Conservation (phyloP, 2,888 invertebrate species). For the Trypoxylon attenuatum region DNA sequence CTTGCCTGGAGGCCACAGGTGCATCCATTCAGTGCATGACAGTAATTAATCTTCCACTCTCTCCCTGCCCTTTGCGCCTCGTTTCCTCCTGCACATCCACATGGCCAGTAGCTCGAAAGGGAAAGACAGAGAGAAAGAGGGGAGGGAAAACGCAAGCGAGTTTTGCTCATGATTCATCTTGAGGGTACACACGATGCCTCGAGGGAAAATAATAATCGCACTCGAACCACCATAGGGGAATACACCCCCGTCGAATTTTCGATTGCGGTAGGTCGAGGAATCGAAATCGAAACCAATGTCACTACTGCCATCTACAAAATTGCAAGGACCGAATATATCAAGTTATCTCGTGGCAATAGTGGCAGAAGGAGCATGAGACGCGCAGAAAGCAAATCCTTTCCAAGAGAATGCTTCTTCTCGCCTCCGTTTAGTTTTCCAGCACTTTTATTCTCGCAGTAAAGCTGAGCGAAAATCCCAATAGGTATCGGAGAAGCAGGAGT, state of each 20-base stretch:
- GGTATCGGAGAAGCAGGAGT: no score
- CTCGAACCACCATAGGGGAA: slow-evolving; percentile 44
- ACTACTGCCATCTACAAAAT: no score
- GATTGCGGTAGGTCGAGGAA: slow-evolving; percentile 20
- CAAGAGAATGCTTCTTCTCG: no score
- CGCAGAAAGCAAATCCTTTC: no score
- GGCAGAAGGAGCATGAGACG: no score
- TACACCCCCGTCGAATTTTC: slow-evolving; percentile 21
- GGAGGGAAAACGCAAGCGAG: not conserved
- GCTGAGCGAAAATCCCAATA: no score
- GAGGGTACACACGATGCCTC: not conserved
- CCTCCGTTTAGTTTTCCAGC: no score
- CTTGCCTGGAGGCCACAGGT: slow-evolving; percentile 51
- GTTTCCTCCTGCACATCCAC: slow-evolving; percentile 37
- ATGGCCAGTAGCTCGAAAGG: slow-evolving; percentile 16
- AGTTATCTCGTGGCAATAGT: no score
- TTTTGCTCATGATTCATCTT: not conserved
- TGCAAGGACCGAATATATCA: no score
- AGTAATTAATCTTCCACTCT: slow-evolving; percentile 51
- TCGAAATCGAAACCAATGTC: not conserved
- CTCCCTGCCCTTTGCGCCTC: slow-evolving; percentile 41
- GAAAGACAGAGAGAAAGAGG: not conserved
- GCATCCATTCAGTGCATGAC: slow-evolving; percentile 51
- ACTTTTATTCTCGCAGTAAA: no score
- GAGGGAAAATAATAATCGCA: slow-evolving; percentile 46